These are phyloP conservation scores for Nephrocerus scutellatus DNA, from an alignment of 2,888 invertebrate species.

Conservation along the genomic window DNA sequence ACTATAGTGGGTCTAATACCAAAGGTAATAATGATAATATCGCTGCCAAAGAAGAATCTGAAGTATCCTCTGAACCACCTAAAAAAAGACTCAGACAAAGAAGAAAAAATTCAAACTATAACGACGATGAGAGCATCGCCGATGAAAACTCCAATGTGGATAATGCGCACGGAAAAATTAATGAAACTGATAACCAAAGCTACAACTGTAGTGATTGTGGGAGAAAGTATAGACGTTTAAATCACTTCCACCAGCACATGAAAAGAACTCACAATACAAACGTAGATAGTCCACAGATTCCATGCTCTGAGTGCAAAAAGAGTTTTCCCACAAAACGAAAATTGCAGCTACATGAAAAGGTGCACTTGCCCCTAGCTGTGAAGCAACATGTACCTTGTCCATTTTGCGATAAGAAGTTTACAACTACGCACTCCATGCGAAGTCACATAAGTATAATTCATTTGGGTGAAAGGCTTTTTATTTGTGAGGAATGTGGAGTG, in stretches of 20 bases:
- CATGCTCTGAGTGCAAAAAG: conserved; percentile 22
- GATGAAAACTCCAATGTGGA: too few relatives aligned
- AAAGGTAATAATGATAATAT: too few relatives aligned
- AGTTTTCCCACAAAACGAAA: conserved; percentile 18
- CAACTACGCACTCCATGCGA: conserved; percentile 29
- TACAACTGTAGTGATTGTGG: conserved; percentile 20
- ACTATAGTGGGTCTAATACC: too few relatives aligned
- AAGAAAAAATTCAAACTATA: too few relatives aligned
- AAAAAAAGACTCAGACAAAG: too few relatives aligned
- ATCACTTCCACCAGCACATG: conserved; percentile 25
- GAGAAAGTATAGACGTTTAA: conserved; percentile 12
- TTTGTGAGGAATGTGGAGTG: conserved; percentile 50
- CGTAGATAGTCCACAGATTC: conserved; percentile 13
- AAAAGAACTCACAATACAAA: conserved; percentile 21
- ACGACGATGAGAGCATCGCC: too few relatives aligned
- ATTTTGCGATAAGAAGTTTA: conserved; percentile 39
- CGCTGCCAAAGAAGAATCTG: too few relatives aligned
- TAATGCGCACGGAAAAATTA: too few relatives aligned
- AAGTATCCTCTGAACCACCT: too few relatives aligned
- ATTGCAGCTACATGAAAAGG: conserved; percentile 20
- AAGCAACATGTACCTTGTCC: conserved; percentile 31
- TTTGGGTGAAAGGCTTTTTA: conserved; percentile 46
- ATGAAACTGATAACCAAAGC: too few relatives aligned
- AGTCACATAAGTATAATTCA: conserved; percentile 39
- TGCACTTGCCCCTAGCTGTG: conserved; percentile 26